A percentile compares a stretch with the other conserved stretches of the same genome.
Conservation (phyloP, 2,888 invertebrate genomes). For the Caenorhabditis uteleia region DNA sequence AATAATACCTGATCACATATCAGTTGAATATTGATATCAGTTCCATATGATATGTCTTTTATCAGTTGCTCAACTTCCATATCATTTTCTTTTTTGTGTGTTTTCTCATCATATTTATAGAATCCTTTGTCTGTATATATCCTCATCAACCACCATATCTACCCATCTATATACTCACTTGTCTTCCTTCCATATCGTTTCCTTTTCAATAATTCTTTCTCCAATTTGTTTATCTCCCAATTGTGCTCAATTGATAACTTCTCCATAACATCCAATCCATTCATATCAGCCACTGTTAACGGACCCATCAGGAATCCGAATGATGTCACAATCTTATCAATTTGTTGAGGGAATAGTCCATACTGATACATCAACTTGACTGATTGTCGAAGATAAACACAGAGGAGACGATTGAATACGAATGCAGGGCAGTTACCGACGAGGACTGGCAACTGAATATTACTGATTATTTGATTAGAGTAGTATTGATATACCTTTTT, state of each 20-base stretch:
- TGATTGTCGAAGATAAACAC: conserved; percentile 41
- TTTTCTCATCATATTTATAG: conserved; percentile 48
- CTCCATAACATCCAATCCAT: conserved; percentile 54
- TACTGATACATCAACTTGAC: conserved; percentile 43
- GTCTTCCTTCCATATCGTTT: conserved; percentile 56
- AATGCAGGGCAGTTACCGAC: conserved; percentile 60
- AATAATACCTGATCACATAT: conserved; percentile 21
- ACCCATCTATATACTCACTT: conserved; percentile 20
- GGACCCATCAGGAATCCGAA: conserved; percentile 59
- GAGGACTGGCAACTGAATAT: conserved; percentile 48
- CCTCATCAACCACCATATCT: not conserved
- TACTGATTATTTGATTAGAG: not conserved
- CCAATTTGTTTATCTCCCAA: conserved; percentile 35
- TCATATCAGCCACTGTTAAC: conserved; percentile 58
- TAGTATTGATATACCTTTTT: conserved; percentile 61
- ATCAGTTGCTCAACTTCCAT: conserved; percentile 50
- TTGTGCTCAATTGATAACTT: conserved; percentile 51
- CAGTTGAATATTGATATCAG: conserved; percentile 22
- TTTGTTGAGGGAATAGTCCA: conserved; percentile 41
- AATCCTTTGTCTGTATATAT: conserved; percentile 50
- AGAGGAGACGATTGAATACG: conserved; percentile 57
- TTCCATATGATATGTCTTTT: conserved; percentile 10
- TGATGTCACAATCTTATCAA: conserved; percentile 47
- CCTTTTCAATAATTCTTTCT: conserved; percentile 34
- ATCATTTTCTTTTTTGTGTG: conserved; percentile 48